A percentile compares a stretch with the other conserved stretches of the same genome.
Evolutionary conservation across 53 echinoderm and acorn worm genomes (phyloP).

Genomic region (Echinarachnius parma): DNA sequence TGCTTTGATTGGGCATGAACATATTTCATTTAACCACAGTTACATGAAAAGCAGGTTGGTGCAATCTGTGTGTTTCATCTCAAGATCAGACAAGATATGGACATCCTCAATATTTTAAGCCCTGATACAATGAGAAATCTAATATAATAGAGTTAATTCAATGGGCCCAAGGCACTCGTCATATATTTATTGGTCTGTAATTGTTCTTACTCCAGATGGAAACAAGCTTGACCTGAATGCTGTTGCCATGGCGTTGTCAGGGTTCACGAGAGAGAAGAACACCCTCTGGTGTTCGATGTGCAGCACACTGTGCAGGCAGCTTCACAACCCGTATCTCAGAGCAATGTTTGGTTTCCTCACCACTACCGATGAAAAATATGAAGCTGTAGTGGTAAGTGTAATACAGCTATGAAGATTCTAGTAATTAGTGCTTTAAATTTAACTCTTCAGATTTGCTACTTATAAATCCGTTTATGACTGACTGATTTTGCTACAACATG

Average conservation of each 20-base stretch:
- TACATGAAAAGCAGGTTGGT: too few species aligned
- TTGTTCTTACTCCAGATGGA: too few species aligned
- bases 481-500: too few species aligned
- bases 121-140: too few species aligned
- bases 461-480: too few species aligned
- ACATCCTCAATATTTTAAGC: conserved; percentile 67
- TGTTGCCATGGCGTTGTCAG: conserved; percentile 93
- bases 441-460: neutral
- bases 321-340: conserved; percentile 72
- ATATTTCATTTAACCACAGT: neutral
- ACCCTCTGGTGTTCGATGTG: conserved; percentile 95
- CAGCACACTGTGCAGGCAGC: conserved; percentile 65
- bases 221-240: conserved; percentile 60
- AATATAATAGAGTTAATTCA: too few species aligned
- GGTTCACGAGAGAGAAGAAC: conserved; percentile 70
- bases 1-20: neutral
- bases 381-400: conserved; percentile 76
- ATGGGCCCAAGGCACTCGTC: too few species aligned
- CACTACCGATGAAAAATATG: conserved; percentile 62
- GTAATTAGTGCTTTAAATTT: neutral
- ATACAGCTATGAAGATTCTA: too few species aligned
- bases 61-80: conserved; percentile 79
- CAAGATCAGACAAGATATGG: conserved; percentile 70
- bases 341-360: conserved; percentile 96
- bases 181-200: too few species aligned